phyloP scores from a whole-genome alignment of 2,797 vertebrate species.

The Fundulus diaphanus region DNA sequence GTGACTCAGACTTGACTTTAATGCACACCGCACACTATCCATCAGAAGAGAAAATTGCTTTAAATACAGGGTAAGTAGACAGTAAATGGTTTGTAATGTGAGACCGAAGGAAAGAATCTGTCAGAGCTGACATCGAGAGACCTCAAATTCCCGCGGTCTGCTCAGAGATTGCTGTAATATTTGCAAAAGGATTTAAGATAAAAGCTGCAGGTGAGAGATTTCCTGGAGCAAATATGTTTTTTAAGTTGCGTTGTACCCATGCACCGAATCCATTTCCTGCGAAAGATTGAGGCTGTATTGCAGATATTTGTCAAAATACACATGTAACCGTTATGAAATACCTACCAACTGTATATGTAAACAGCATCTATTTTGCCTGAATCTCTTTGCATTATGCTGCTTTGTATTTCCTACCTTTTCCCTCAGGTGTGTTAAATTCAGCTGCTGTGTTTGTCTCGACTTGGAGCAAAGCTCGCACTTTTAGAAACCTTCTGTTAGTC shows the following conservation, averaged over 20 bases:
- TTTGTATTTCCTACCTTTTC: constrained; percentile 37
- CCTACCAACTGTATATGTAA: constrained; percentile 37
- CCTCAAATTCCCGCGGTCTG: constrained; percentile 62
- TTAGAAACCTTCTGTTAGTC: constrained; percentile 55
- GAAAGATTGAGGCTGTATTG: constrained; percentile 24
- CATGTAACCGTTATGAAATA: constrained; percentile 37
- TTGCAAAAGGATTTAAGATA: constrained; percentile 75
- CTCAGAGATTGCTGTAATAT: constrained; percentile 69
- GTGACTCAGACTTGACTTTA: constrained; percentile 72
- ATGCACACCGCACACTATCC: constrained; percentile 67
- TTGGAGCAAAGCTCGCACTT: constrained; percentile 54
- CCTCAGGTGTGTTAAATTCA: constrained; percentile 50
- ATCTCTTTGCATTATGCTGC: constrained; percentile 41
- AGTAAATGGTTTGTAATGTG: constrained; percentile 75
- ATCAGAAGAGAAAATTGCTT: constrained; percentile 74
- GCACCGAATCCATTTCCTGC: constrained; percentile 48
- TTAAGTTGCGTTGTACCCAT: constrained; percentile 41
- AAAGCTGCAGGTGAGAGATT: constrained; percentile 69
- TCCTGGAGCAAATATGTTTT: constrained; percentile 51
- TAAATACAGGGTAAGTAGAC: constrained; percentile 80
- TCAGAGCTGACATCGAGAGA: constrained; percentile 70
- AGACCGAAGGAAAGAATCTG: constrained; percentile 70
- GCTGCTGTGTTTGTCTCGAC: constrained; percentile 40
- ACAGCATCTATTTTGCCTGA: constrained; percentile 43
- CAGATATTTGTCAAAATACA: constrained; percentile 49